Base-by-base conservation (phyloP, 2,797 vertebrate genomes). In the Hylomyscus alleni region DNA sequence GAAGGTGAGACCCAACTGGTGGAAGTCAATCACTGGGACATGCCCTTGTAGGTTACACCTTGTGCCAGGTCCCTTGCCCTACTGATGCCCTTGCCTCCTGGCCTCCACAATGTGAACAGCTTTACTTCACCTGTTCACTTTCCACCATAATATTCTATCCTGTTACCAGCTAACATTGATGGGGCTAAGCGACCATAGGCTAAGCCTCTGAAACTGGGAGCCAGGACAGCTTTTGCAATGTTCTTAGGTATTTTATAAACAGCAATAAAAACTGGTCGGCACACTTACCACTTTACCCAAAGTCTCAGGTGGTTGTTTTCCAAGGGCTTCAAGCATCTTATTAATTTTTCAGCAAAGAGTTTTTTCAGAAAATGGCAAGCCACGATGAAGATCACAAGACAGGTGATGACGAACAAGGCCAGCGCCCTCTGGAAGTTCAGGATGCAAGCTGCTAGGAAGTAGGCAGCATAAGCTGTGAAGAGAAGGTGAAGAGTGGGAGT, bases 391-490 rank as follows among this genome's bases (percentile, higher is more conserved):
- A 99, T 76, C 13, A 97, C 99, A 96, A 99, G 91, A 89, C 98
- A 98, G 29, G 99, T 99, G 1, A 99, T 98, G 95, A 99, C 95
- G 0, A 99, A 98, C 95, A 99, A 98, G 87, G 99, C 99, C 29
- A 98, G 97, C 24, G 99, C 99, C 94, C 99, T 99, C 84, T 99
- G 97, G 97, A 99, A 99, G 98, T 99, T 95, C 98, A 99, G 91
- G 52, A 99, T 99, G 95, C 99, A 99, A 81, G 99, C 99, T 15
- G 98, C 98, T 85, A 99, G 98, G 95, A 99, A 99, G 98, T 99
- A 99, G 9, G 99, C 99, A 93, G 99, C 95, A 97, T 99, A 99
- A n/a, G 99, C 99, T 99, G 95, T 34, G 96, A 86, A 97, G 95
- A 96, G 62, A 92, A 65, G 29, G 67, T 37, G 44, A 19, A 97